A percentile compares a stretch with the other conserved stretches of the same genome.
phyloP scores from a whole-genome alignment of 2,888 invertebrate genomes.

The Melipona bicolor region DNA sequence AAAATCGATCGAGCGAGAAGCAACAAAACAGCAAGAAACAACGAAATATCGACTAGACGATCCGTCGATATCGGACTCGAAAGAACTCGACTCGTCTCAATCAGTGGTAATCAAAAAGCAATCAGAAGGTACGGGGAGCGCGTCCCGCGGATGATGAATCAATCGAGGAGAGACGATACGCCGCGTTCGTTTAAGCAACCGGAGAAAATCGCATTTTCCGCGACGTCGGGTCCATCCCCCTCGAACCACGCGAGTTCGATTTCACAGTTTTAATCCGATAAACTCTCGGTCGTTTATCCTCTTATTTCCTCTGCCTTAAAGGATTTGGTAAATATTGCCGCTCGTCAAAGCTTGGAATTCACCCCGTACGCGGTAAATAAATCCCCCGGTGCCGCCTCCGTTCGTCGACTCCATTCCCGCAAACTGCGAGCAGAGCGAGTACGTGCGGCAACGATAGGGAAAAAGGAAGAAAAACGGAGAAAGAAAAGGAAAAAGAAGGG shows the following conservation, averaged over 20 bases:
- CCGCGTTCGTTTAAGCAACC: background rate
- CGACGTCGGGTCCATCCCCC: background rate
- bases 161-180: background rate
- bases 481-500: background rate
- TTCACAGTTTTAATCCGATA: slow-evolving; percentile 18
- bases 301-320: background rate
- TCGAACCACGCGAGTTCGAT: background rate
- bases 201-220: background rate
- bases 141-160: background rate
- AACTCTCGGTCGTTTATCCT: slow-evolving; percentile 4
- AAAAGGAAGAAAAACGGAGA: background rate
- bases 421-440: background rate
- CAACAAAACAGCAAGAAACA: background rate
- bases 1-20: background rate
- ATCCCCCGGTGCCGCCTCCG: slow-evolving; percentile 1
- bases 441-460: too few relatives aligned
- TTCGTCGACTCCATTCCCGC: slow-evolving; percentile 3
- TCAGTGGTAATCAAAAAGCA: background rate
- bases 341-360: slow-evolving; percentile 22
- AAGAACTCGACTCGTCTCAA: too few relatives aligned
- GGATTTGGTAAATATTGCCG: slow-evolving; percentile 27
- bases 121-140: background rate
- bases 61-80: too few relatives aligned
- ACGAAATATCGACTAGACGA: background rate
- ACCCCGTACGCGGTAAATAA: slow-evolving; percentile 24